These are phyloP conservation scores for Trematomus loennbergii DNA, from an alignment of 2,113 vertebrate species.

Conservation along the genomic window DNA sequence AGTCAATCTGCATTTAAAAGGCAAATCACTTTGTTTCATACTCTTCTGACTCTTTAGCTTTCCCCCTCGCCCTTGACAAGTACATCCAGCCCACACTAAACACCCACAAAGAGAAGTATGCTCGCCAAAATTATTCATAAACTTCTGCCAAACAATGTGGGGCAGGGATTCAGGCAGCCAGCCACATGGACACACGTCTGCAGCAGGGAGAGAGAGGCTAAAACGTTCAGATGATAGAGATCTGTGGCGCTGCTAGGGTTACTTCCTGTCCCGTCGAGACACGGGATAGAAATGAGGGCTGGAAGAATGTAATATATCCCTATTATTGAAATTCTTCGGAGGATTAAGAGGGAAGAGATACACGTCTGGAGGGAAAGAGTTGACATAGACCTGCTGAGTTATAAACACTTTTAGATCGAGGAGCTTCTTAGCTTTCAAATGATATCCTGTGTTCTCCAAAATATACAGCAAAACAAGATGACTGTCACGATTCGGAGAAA, in stretches of 20 bases:
- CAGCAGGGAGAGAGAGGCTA: background rate
- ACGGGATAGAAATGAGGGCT: constrained; percentile 1
- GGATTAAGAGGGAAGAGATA: constrained; percentile 37
- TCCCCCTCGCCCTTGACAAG: constrained; percentile 2
- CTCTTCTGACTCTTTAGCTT: background rate
- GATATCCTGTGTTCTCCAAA: no score
- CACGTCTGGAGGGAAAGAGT: background rate
- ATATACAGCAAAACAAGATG: no score
- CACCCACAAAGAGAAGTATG: background rate
- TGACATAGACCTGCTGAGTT: no score
- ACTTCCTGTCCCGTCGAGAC: constrained; percentile 25
- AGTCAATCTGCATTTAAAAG: constrained; percentile 17
- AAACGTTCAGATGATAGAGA: constrained; percentile 31
- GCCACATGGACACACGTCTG: no score
- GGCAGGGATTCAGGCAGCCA: no score
- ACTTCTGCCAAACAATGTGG: background rate
- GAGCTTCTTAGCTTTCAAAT: no score
- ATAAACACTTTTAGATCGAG: no score
- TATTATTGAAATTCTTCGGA: constrained; percentile 34
- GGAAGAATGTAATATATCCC: constrained; percentile 17
- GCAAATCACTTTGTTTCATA: constrained; percentile 8
- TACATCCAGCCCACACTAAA: background rate
- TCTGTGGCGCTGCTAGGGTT: constrained; percentile 29
- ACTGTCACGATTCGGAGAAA: no score
- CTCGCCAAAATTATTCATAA: background rate